phyloP scores from a whole-genome alignment of 1,140 invertebrate species.

The Acyrthosiphon pisum region DNA sequence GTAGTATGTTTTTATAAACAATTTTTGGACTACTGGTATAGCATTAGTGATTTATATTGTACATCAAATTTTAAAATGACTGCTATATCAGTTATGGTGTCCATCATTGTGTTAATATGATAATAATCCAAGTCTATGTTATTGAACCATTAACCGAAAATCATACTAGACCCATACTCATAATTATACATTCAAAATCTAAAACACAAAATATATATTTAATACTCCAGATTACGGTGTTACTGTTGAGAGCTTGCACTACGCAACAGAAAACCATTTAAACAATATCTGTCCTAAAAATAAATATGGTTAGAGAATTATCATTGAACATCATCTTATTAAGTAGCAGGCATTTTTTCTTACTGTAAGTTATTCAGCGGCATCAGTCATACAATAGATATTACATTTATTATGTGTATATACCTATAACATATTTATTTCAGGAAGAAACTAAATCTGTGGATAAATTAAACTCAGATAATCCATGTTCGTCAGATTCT shows the following conservation, averaged over 20 bases:
- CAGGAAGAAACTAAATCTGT: neutral
- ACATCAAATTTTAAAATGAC: too few species aligned
- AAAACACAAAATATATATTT: too few species aligned
- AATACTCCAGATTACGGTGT: neutral
- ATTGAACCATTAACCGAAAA: too few species aligned
- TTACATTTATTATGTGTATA: neutral
- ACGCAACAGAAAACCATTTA: neutral
- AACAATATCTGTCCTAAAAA: neutral
- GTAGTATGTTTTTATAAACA: too few species aligned
- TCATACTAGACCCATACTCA: too few species aligned
- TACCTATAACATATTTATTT: neutral
- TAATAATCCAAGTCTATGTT: too few species aligned
- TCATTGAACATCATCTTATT: neutral
- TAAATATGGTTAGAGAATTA: constrained; percentile 9
- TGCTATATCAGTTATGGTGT: too few species aligned
- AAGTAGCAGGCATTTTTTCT: neutral
- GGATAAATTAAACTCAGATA: neutral
- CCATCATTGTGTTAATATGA: too few species aligned
- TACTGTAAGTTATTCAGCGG: neutral
- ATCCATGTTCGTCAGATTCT: too few species aligned
- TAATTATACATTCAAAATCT: too few species aligned
- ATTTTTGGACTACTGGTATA: too few species aligned
- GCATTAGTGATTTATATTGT: too few species aligned
- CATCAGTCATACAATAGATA: neutral
- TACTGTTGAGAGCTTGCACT: neutral